Conservation (phyloP, 92 coral and sea anemone species). For the Zoanthus sansibaricus region DNA sequence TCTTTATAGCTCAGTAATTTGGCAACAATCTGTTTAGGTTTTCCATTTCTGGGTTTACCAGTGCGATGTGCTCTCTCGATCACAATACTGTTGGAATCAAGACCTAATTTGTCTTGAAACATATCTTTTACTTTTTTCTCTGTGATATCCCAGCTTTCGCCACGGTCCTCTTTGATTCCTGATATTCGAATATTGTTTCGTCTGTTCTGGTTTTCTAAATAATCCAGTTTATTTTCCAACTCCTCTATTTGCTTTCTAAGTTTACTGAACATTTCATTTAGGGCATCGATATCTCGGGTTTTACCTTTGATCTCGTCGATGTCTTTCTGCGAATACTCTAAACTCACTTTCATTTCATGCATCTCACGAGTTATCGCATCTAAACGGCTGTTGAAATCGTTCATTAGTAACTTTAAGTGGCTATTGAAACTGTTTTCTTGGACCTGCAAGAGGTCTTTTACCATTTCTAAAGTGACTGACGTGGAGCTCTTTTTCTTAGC, state of each 20-base stretch:
- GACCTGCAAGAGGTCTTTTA: neutral
- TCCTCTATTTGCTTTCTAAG: constrained; percentile 11
- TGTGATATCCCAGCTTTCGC: constrained; percentile 19
- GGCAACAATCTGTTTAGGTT: constrained; percentile 23
- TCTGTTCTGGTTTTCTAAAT: constrained; percentile 15
- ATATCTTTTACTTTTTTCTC: constrained; percentile 24
- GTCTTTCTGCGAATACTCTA: neutral
- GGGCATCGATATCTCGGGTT: neutral
- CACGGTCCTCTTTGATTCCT: constrained; percentile 17
- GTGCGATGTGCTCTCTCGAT: constrained; percentile 16
- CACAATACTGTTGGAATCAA: neutral
- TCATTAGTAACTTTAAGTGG: neutral
- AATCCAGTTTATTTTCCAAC: constrained; percentile 11
- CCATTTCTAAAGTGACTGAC: neutral
- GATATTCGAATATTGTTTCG: constrained; percentile 4
- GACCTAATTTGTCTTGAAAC: constrained; percentile 15
- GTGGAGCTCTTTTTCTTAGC: neutral
- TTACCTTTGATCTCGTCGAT: constrained; percentile 16
- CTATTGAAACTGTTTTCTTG: neutral
- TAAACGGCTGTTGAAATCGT: constrained; percentile 1
- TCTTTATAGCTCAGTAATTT: neutral
- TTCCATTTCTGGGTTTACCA: neutral
- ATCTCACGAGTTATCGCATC: neutral
- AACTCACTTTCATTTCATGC: neutral
- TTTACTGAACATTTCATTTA: neutral